phyloP scores from a whole-genome alignment of 2,113 vertebrate species.

The Nothobranchius kuhntae region DNA sequence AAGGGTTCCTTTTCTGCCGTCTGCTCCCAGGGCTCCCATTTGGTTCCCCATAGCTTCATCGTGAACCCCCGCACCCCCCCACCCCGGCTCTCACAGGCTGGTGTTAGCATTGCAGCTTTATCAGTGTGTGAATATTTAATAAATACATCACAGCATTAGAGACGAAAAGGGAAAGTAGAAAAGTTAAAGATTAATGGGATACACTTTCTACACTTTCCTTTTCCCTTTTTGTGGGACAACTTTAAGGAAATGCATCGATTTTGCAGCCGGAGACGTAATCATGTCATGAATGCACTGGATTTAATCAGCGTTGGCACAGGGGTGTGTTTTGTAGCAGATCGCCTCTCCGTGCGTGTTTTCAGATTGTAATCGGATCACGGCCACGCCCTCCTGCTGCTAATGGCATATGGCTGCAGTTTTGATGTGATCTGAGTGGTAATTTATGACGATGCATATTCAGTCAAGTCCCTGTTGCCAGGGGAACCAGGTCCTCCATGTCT shows the following conservation, averaged over 20 bases:
- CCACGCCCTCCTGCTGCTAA: slow-evolving; percentile 33
- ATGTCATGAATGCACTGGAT: slow-evolving; percentile 17
- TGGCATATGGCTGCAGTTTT: slow-evolving; percentile 43
- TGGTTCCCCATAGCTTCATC: slow-evolving; percentile 39
- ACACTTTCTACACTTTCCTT: slow-evolving; percentile 43
- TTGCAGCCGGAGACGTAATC: slow-evolving; percentile 28
- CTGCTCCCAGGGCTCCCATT: slow-evolving; percentile 61
- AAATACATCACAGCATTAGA: slow-evolving; percentile 46
- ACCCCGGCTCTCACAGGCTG: slow-evolving; percentile 34
- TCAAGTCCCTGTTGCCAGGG: slow-evolving; percentile 19
- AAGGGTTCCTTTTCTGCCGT: slow-evolving; percentile 65
- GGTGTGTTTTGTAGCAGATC: slow-evolving; percentile 32
- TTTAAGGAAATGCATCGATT: slow-evolving; percentile 49
- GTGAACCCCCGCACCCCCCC: not conserved
- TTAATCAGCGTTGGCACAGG: slow-evolving; percentile 35
- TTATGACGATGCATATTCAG: slow-evolving; percentile 51
- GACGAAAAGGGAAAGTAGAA: slow-evolving; percentile 15
- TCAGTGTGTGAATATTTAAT: slow-evolving; percentile 56
- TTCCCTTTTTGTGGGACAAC: slow-evolving; percentile 29
- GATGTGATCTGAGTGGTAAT: slow-evolving; percentile 39
- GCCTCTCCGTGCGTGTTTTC: slow-evolving; percentile 26
- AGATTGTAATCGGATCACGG: slow-evolving; percentile 48
- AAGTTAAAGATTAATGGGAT: slow-evolving; percentile 20
- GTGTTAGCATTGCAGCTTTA: slow-evolving; percentile 40
- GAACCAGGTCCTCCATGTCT: slow-evolving; percentile 18